These are phyloP conservation scores for Darevskia nairensis DNA, from an alignment of 2,797 vertebrate genomes.

Conservation along the genomic window DNA sequence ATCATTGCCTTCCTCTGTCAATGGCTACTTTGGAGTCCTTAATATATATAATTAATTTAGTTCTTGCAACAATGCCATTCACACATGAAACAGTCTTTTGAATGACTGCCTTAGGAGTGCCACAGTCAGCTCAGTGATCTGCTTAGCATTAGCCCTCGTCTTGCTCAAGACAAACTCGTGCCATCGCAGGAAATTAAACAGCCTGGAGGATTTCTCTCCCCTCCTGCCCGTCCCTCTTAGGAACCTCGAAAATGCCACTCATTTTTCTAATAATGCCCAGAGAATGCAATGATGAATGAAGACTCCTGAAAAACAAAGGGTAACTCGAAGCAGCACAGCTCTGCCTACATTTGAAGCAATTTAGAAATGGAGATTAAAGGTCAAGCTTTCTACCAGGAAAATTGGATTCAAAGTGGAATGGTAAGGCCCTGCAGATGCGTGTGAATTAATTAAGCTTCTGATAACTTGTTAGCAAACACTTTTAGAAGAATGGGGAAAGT, in stretches of 20 bases:
- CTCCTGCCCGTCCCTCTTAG: conserved; percentile 7
- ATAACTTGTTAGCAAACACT: not conserved
- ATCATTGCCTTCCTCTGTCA: not conserved
- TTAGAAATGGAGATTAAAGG: conserved; percentile 46
- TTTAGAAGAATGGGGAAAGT: not conserved
- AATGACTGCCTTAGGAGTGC: not conserved
- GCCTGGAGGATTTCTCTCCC: not conserved
- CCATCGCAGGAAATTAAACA: conserved; percentile 27
- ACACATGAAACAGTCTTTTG: not conserved
- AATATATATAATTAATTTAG: not conserved
- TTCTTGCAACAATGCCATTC: not conserved
- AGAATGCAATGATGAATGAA: conserved; percentile 33
- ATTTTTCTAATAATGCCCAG: conserved; percentile 34
- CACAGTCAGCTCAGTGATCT: not conserved
- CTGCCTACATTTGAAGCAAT: conserved; percentile 18
- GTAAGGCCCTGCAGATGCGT: conserved; percentile 30
- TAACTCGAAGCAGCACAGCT: not conserved
- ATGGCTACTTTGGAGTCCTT: not conserved
- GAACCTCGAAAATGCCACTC: conserved; percentile 38
- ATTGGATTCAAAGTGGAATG: conserved; percentile 39
- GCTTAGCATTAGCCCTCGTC: not conserved
- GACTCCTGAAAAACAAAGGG: conserved; percentile 18
- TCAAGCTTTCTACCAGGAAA: conserved; percentile 29
- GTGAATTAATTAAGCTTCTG: conserved; percentile 29
- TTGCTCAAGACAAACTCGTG: not conserved